Evolutionary conservation across 2,888 invertebrate species (phyloP).

Genomic region (Epinotia bilunana): DNA sequence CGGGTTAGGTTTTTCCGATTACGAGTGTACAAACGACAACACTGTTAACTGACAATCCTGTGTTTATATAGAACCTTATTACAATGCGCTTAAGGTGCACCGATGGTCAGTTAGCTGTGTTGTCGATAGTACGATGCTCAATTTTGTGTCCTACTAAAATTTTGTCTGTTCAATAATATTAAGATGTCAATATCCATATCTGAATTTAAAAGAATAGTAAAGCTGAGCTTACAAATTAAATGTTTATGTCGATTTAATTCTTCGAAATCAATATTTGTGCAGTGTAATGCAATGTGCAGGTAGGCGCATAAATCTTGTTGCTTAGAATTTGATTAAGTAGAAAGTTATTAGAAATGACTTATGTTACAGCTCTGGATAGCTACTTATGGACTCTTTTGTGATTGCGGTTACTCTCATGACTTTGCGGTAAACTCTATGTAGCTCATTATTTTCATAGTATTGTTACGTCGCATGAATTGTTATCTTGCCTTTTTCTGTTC

Average conservation of each 20-base stretch:
- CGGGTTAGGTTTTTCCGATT: background rate
- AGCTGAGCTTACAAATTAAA: background rate
- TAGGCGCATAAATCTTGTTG: background rate
- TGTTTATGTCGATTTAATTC: background rate
- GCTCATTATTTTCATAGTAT: background rate
- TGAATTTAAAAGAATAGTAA: background rate
- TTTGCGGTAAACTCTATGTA: background rate
- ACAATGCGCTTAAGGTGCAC: no score
- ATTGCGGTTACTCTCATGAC: background rate
- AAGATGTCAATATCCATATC: background rate
- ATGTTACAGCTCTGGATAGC: no score
- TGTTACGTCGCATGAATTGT: background rate
- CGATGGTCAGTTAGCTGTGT: no score
- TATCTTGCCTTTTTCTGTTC: conserved; percentile 11
- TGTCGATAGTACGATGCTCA: no score
- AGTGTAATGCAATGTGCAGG: no score
- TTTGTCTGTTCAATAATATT: background rate
- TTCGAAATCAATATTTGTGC: background rate
- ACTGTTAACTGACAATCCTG: no score
- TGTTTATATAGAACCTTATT: no score
- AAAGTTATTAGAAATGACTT: no score
- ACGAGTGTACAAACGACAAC: no score
- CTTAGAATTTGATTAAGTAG: background rate
- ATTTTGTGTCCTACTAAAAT: background rate
- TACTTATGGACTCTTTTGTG: background rate